Evolutionary conservation across 64 coral and sea anemone species (phyloP).

Genomic region (Porites australiensis): DNA sequence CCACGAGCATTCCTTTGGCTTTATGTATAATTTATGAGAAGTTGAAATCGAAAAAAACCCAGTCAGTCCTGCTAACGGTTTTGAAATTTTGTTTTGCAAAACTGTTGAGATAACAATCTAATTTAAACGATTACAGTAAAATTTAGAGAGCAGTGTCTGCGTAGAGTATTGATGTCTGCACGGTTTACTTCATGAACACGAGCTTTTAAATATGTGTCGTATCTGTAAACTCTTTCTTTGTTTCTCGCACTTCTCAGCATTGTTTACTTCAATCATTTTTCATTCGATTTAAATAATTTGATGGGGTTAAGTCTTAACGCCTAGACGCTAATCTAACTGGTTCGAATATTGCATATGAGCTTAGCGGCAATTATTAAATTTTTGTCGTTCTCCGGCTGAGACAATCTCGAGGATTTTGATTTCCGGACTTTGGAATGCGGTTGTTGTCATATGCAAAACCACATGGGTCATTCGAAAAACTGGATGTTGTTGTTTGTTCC

Average conservation of each 20-base stretch:
- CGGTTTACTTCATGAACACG: background rate
- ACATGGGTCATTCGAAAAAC: background rate
- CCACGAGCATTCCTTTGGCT: constrained; percentile 30
- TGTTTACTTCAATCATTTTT: background rate
- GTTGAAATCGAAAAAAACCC: constrained; percentile 19
- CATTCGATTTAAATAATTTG: background rate
- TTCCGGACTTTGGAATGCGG: constrained; percentile 43
- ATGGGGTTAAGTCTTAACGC: too few relatives aligned
- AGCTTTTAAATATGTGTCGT: background rate
- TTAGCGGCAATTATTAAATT: background rate
- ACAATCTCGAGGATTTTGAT: background rate
- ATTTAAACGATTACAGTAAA: constrained; percentile 45
- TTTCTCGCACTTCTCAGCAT: background rate
- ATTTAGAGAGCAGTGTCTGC: background rate
- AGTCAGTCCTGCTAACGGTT: background rate
- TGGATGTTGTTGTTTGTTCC: background rate
- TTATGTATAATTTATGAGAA: constrained; percentile 56
- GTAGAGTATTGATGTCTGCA: background rate
- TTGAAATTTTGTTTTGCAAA: constrained; percentile 27
- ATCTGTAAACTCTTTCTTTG: background rate
- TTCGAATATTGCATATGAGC: background rate
- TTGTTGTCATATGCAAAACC: background rate
- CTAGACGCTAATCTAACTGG: background rate
- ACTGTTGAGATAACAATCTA: constrained; percentile 9
- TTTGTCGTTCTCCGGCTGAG: constrained; percentile 5